Evolutionary conservation across 1,140 invertebrate species (phyloP), one percentile per base, ranked within the genome.

Genomic region (Conus betulinus): DNA sequence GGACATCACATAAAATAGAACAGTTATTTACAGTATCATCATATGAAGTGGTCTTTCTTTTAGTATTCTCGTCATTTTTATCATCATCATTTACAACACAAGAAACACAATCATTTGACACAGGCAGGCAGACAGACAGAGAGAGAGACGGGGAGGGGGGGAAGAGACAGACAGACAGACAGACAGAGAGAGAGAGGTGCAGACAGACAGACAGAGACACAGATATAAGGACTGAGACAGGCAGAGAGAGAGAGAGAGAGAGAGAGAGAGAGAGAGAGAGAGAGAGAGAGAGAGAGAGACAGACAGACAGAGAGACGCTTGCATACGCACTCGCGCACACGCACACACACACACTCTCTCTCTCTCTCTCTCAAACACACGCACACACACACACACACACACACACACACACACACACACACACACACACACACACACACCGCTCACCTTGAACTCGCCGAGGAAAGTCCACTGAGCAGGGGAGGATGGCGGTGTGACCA

Each of bases 391-490:
- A 84, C 53, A 84, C 53, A 84, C 20, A 84, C 20, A 84, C 20
- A 84, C 53, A 84, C 17, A 84, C 17, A 84, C 76, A 78, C 76
- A 39, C 76, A 78, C 76, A 78, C 27, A 78, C 67, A 74, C 67
- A 74, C 76, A 78, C 76, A 39, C 76, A 78, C 76, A 78, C 27
- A 78, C 67, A 74, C 67, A 74, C 67, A 74, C 67, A 74, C 67
- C 8, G 57, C 57, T 60, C 57, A 71, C 82, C 82, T 60, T 63
- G 57, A 57, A 84, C 20, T 52, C 97, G 91, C 97, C 97, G 52
- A 99, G 96, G 95, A 98, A 98, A 98, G 94, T 99, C 97, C 53
- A 99, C 98, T 86, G 99, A 97, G 94, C 98, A 99, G n/a, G 98
- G 98, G 57, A 99, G 96, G 3, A 98, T 95, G 23, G 98, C 98